Evolutionary conservation across 2,888 invertebrate species (phyloP).

Genomic region (Rotaria sp.): DNA sequence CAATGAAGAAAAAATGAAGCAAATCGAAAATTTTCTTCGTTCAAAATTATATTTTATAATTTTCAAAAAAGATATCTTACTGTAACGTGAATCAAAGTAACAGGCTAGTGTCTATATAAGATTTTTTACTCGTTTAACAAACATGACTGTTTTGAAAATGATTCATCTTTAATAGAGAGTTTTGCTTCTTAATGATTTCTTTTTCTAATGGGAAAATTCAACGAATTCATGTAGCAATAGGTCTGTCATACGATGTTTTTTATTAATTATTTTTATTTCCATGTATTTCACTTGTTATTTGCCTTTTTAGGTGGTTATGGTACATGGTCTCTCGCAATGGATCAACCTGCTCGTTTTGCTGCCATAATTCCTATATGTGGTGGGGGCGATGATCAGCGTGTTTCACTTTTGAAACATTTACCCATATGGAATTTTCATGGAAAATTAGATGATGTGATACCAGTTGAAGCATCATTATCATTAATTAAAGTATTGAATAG

Average conservation of each 20-base stretch:
- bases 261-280: background rate
- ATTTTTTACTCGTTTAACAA: too few relatives aligned
- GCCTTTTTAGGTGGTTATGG: background rate
- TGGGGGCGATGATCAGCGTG: background rate
- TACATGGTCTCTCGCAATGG: background rate
- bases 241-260: background rate
- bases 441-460: background rate
- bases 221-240: too few relatives aligned
- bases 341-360: background rate
- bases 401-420: background rate
- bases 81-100: too few relatives aligned
- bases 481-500: background rate
- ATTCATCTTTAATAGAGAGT: too few relatives aligned
- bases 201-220: too few relatives aligned
- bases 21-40: too few relatives aligned
- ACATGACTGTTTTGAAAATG: too few relatives aligned
- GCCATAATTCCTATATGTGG: background rate
- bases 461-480: background rate
- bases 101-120: too few relatives aligned
- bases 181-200: too few relatives aligned
- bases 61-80: too few relatives aligned
- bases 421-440: conserved; percentile 21
- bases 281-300: background rate
- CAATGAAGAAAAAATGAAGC: too few relatives aligned
- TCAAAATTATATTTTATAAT: too few relatives aligned